phyloP scores from a whole-genome alignment of 2,113 vertebrate genomes.

The Amphiprion percula region DNA sequence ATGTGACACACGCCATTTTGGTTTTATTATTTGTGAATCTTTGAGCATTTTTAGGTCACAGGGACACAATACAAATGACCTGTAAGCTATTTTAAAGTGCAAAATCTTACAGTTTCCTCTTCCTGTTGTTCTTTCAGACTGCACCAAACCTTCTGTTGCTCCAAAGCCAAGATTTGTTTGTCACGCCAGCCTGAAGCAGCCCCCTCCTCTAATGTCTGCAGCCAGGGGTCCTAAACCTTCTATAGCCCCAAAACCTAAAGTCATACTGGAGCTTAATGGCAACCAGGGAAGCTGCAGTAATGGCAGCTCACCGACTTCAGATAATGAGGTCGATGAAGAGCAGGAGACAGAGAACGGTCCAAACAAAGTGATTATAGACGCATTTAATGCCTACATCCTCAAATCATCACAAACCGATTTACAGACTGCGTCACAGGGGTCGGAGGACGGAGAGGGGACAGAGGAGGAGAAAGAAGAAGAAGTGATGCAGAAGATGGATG shows the following conservation, averaged over 20 bases:
- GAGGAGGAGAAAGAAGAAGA: conserved; percentile 37
- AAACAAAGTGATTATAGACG: conserved; percentile 51
- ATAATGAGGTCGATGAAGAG: conserved; percentile 72
- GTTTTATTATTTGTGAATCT: conserved; percentile 20
- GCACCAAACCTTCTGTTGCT: conserved; percentile 90
- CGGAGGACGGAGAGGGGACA: conserved; percentile 52
- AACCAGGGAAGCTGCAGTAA: conserved; percentile 83
- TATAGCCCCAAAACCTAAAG: conserved; percentile 92
- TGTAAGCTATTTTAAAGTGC: conserved; percentile 77
- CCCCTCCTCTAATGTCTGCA: conserved; percentile 84
- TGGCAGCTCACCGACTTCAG: conserved; percentile 73
- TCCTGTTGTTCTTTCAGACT: conserved; percentile 87
- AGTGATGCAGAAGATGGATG: conserved; percentile 58
- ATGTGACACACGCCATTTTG: background rate
- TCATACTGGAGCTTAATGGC: conserved; percentile 82
- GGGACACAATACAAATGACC: conserved; percentile 70
- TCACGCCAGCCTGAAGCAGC: conserved; percentile 83
- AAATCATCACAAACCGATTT: conserved; percentile 34
- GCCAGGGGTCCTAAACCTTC: conserved; percentile 91
- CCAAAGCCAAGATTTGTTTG: conserved; percentile 89
- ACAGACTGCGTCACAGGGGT: conserved; percentile 44
- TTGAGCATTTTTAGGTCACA: conserved; percentile 56
- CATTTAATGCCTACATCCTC: conserved; percentile 47
- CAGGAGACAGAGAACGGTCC: conserved; percentile 66
- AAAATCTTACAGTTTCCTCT: conserved; percentile 82